Evolutionary conservation across 2,888 invertebrate species (phyloP).

Genomic region (Chrysina gloriosa): DNA sequence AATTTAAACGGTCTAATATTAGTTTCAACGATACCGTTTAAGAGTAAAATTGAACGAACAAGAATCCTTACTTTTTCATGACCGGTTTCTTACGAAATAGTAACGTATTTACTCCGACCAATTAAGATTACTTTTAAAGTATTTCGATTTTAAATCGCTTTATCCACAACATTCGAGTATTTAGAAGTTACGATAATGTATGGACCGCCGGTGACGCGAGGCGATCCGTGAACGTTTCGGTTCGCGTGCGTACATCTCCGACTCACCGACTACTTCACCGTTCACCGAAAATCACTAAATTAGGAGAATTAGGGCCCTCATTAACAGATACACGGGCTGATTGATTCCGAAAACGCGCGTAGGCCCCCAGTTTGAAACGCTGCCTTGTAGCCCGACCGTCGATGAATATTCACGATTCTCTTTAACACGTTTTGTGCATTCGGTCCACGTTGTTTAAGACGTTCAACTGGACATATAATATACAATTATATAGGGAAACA

Average conservation of each 20-base stretch:
- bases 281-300: slow-evolving; percentile 57
- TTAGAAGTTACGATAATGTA: background rate
- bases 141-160: background rate
- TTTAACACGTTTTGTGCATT: slow-evolving; percentile 55
- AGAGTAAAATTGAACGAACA: too few species aligned
- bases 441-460: slow-evolving; percentile 44
- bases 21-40: too few species aligned
- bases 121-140: too few species aligned
- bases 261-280: slow-evolving; percentile 31
- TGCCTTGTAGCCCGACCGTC: slow-evolving; percentile 49
- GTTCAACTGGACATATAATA: slow-evolving; percentile 38
- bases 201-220: slow-evolving; percentile 14
- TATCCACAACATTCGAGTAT: background rate
- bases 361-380: slow-evolving; percentile 47
- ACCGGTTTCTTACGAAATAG: too few species aligned
- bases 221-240: slow-evolving; percentile 11
- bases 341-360: slow-evolving; percentile 51
- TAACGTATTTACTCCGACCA: too few species aligned
- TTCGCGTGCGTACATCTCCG: slow-evolving; percentile 34
- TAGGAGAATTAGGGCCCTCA: slow-evolving; percentile 63
- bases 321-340: slow-evolving; percentile 63
- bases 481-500: slow-evolving; percentile 40
- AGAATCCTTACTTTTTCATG: too few species aligned
- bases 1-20: too few species aligned
- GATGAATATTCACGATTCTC: slow-evolving; percentile 54